A percentile compares a stretch with the other conserved stretches of the same genome.
Evolutionary conservation across 2,113 vertebrate genomes (phyloP).

Genomic region (Siphamia tubifer): DNA sequence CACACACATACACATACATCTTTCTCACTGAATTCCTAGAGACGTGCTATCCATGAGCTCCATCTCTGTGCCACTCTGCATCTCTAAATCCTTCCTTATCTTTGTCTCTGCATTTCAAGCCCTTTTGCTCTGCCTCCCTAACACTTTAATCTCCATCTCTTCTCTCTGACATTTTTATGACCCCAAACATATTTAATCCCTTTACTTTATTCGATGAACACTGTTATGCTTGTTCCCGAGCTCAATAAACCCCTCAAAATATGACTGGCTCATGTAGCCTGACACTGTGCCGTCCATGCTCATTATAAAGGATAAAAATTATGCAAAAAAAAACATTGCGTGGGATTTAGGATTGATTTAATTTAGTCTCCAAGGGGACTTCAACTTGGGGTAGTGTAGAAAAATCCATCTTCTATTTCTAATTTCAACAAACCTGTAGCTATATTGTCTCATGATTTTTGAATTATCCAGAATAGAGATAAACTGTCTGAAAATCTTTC

Average conservation of each 20-base stretch:
- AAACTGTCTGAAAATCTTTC: too few relatives aligned
- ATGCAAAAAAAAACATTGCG: background rate
- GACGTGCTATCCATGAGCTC: too few relatives aligned
- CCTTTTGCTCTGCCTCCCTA: background rate
- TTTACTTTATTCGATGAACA: slow-evolving; percentile 28
- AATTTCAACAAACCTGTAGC: too few relatives aligned
- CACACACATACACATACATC: too few relatives aligned
- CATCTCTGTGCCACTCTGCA: background rate
- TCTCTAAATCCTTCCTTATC: slow-evolving; percentile 20
- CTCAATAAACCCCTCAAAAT: slow-evolving; percentile 5
- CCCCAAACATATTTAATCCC: slow-evolving; percentile 39
- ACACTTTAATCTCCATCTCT: slow-evolving; percentile 17
- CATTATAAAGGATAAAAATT: background rate
- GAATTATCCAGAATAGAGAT: too few relatives aligned
- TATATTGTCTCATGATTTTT: too few relatives aligned
- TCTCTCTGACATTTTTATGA: slow-evolving; percentile 29
- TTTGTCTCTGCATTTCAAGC: background rate
- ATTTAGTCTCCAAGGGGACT: background rate
- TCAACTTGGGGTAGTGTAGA: background rate
- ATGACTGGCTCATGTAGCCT: background rate
- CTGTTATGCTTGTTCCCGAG: background rate
- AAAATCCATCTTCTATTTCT: too few relatives aligned
- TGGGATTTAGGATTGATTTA: background rate
- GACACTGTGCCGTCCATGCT: background rate
- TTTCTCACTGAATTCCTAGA: too few relatives aligned